Conservation (phyloP, 2,113 vertebrate genomes). For the Phaethon lepturus region DNA sequence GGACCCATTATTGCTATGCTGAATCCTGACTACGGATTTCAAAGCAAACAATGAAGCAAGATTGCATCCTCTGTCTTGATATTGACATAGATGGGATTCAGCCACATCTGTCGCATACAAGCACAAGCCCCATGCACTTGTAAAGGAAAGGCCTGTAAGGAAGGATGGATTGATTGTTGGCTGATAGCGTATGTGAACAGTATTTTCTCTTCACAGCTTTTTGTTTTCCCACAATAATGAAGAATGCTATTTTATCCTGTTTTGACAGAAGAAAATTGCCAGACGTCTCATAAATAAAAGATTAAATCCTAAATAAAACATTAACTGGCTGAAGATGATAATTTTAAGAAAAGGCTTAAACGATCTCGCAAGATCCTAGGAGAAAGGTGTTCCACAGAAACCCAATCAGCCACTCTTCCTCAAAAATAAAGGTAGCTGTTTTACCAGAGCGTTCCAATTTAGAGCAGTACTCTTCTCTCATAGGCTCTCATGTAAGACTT, state of each 20-base stretch:
- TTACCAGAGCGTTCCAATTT: neutral
- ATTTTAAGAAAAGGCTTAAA: neutral
- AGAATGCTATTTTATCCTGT: neutral
- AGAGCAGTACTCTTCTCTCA: neutral
- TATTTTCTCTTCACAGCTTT: neutral
- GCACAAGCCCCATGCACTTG: neutral
- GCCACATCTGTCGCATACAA: neutral
- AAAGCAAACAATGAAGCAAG: neutral
- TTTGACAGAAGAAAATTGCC: neutral
- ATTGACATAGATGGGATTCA: neutral
- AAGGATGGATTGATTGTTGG: neutral
- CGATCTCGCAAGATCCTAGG: neutral
- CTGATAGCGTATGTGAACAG: neutral
- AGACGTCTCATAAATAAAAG: neutral
- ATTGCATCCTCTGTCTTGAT: neutral
- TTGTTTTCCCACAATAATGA: neutral
- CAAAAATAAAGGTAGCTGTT: neutral
- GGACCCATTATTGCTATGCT: neutral
- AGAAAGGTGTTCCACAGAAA: neutral
- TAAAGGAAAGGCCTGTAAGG: neutral
- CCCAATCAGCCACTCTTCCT: neutral
- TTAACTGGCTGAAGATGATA: neutral
- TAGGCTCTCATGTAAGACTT: neutral
- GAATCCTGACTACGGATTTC: neutral
- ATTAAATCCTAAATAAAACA: neutral